Evolutionary conservation across 2,888 invertebrate genomes (phyloP).

Genomic region (Mythimna ferrago): DNA sequence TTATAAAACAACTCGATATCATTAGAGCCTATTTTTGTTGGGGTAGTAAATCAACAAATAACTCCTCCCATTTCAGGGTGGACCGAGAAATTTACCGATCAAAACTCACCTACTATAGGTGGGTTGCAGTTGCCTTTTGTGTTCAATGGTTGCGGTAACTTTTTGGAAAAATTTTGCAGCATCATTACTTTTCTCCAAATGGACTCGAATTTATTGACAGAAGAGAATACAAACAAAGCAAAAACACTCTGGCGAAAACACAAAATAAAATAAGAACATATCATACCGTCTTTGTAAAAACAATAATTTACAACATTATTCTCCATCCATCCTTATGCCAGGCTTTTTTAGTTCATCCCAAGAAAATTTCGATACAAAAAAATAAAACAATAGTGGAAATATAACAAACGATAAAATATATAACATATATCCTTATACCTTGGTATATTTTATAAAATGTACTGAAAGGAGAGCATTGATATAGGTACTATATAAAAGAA

Average conservation of each 20-base stretch:
- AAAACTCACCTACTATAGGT: too few species aligned
- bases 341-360: conserved; percentile 30
- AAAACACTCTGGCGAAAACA: neutral
- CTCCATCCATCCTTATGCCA: conserved; percentile 33
- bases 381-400: too few species aligned
- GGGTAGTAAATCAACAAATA: too few species aligned
- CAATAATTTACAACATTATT: conserved; percentile 19
- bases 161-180: too few species aligned
- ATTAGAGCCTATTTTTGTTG: neutral
- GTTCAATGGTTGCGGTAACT: too few species aligned
- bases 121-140: too few species aligned
- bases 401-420: too few species aligned
- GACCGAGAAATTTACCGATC: too few species aligned
- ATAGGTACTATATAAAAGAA: too few species aligned
- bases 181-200: neutral
- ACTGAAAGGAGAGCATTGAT: neutral
- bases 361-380: conserved; percentile 16
- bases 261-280: conserved; percentile 25
- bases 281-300: conserved; percentile 34
- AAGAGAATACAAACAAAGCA: conserved; percentile 20
- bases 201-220: neutral
- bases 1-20: neutral
- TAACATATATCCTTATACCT: too few species aligned
- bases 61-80: too few species aligned
- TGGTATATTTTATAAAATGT: neutral